phyloP scores from a whole-genome alignment of 2,888 invertebrate genomes.

The Hemithea aestivaria region DNA sequence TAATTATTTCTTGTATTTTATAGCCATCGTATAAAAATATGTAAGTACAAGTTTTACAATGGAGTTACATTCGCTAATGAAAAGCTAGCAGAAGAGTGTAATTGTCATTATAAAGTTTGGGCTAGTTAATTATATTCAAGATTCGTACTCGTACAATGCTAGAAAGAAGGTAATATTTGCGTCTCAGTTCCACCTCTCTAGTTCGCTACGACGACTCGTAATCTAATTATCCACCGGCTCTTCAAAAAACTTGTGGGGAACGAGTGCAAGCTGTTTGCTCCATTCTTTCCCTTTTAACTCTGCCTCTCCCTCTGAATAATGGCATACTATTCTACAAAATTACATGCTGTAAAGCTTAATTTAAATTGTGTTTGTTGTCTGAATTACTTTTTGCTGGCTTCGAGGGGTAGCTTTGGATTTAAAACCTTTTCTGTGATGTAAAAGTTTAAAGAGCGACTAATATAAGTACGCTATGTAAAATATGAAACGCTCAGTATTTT shows the following conservation, averaged over 20 bases:
- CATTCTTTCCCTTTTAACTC: slow-evolving; percentile 45
- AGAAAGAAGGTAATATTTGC: slow-evolving; percentile 29
- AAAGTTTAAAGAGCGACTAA: slow-evolving; percentile 12
- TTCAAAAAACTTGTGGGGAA: slow-evolving; percentile 57
- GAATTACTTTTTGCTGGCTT: slow-evolving; percentile 19
- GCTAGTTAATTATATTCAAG: background rate
- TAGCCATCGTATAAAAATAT: background rate
- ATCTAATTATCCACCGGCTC: slow-evolving; percentile 65
- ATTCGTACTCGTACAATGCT: slow-evolving; percentile 8
- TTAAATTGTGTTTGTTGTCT: slow-evolving; percentile 30
- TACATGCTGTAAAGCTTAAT: slow-evolving; percentile 27
- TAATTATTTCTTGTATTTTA: slow-evolving; percentile 13
- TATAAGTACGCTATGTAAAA: slow-evolving; percentile 4
- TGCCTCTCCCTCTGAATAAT: slow-evolving; percentile 37
- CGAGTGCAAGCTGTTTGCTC: slow-evolving; percentile 52
- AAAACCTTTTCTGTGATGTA: slow-evolving; percentile 13
- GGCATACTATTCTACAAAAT: slow-evolving; percentile 38
- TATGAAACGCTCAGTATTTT: too few relatives aligned
- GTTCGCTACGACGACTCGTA: slow-evolving; percentile 43
- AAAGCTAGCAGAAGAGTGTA: too few relatives aligned
- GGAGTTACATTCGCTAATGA: too few relatives aligned
- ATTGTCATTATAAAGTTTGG: too few relatives aligned
- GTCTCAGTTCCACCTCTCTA: slow-evolving; percentile 7
- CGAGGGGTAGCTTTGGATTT: slow-evolving; percentile 11
- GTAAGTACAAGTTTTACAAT: too few relatives aligned